Evolutionary conservation across 2,888 invertebrate genomes (phyloP).

Genomic region (Dasypogon diadema): DNA sequence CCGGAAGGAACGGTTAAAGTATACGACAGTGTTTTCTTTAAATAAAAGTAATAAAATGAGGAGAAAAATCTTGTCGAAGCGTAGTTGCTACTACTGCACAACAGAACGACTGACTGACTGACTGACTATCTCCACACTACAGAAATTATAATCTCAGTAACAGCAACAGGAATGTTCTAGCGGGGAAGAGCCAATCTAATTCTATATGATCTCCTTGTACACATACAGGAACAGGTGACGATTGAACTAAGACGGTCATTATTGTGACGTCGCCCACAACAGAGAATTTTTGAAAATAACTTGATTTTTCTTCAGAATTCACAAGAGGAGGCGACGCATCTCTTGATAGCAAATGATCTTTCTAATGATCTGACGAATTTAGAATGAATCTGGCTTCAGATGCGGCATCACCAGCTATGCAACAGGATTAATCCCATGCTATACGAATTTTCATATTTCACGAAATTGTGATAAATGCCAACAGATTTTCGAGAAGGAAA

Average conservation of each 20-base stretch:
- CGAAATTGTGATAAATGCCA: background rate
- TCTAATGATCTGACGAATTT: background rate
- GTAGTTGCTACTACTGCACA: slow-evolving; percentile 51
- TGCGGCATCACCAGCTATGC: background rate
- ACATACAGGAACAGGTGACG: slow-evolving; percentile 12
- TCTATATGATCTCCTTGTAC: background rate
- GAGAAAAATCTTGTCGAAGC: slow-evolving; percentile 1
- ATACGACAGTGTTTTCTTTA: background rate
- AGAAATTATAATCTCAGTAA: slow-evolving; percentile 47
- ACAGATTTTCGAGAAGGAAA: background rate
- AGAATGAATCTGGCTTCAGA: background rate
- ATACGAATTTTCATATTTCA: background rate
- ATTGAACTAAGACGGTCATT: background rate
- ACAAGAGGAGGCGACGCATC: background rate
- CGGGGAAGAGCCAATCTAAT: slow-evolving; percentile 17
- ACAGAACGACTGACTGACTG: slow-evolving; percentile 54
- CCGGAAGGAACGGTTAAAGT: background rate
- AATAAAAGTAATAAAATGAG: background rate
- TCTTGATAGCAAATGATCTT: background rate
- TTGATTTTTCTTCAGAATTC: background rate
- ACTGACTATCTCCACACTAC: slow-evolving; percentile 51
- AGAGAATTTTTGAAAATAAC: slow-evolving; percentile 25
- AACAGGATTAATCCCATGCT: background rate
- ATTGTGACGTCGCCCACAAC: slow-evolving; percentile 24
- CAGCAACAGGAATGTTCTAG: slow-evolving; percentile 40